A percentile compares a stretch with the other conserved stretches of the same genome.
Evolutionary conservation across 1,140 invertebrate genomes (phyloP).

Genomic region (Bombus cullumanus): DNA sequence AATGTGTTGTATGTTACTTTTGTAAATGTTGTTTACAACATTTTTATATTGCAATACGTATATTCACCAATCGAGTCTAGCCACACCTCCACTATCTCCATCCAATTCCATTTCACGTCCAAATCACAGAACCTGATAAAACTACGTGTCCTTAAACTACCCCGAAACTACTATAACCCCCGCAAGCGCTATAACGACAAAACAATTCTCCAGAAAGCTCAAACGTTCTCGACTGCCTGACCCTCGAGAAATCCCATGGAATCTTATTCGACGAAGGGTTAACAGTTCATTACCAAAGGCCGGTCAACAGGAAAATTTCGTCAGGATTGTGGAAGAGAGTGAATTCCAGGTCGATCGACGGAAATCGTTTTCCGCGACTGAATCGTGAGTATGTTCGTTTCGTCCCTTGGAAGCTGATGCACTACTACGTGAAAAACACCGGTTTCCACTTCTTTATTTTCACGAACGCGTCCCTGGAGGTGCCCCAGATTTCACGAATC

Average conservation of each 20-base stretch:
- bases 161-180: not conserved
- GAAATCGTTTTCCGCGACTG: conserved; percentile 35
- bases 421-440: not conserved
- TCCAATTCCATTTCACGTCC: not conserved
- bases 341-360: conserved; percentile 29
- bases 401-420: conserved; percentile 29
- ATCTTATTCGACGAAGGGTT: not conserved
- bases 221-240: not conserved
- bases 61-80: not conserved
- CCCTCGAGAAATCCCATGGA: not conserved
- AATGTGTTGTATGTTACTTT: too few species aligned
- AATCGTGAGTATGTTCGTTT: not conserved
- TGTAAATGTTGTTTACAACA: too few species aligned
- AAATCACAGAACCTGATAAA: not conserved
- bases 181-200: not conserved
- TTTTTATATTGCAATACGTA: not conserved
- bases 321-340: not conserved
- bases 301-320: not conserved
- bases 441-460: conserved; percentile 40
- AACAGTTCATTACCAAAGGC: conserved; percentile 10
- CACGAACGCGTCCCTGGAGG: conserved; percentile 49
- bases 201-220: not conserved
- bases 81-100: too few species aligned
- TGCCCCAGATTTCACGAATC: conserved; percentile 23
- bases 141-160: not conserved